Evolutionary conservation across 2,113 vertebrate genomes (phyloP).

Genomic region (Lichenostomus cassidix): DNA sequence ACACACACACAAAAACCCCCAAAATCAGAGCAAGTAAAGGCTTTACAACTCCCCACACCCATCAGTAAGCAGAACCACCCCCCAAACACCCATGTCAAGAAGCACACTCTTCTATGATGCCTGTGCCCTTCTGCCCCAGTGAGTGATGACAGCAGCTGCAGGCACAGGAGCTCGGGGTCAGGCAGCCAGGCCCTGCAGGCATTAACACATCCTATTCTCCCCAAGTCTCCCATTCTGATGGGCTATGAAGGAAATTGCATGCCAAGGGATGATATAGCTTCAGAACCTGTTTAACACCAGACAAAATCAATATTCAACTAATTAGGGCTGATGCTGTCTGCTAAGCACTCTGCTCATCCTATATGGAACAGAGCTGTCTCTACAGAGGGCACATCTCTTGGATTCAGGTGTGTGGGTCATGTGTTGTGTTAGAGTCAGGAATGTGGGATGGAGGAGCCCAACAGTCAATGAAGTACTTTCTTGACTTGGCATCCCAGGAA

Average conservation of each 20-base stretch:
- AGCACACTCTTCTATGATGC: neutral
- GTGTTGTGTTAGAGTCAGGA: neutral
- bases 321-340: neutral
- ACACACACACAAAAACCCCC: neutral
- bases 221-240: neutral
- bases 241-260: neutral
- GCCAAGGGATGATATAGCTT: neutral
- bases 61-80: neutral
- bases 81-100: neutral
- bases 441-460: neutral
- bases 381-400: fast-evolving
- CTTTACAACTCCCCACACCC: neutral
- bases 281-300: neutral
- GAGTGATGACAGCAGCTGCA: neutral
- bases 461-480: neutral
- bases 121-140: fast-evolving
- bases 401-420: fast-evolving
- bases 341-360: neutral
- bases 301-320: neutral
- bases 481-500: neutral
- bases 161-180: neutral
- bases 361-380: fast-evolving
- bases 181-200: neutral
- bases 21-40: neutral
- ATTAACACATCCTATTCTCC: neutral